phyloP scores from a whole-genome alignment of 2,113 vertebrate genomes.

The Cavia aperea region DNA sequence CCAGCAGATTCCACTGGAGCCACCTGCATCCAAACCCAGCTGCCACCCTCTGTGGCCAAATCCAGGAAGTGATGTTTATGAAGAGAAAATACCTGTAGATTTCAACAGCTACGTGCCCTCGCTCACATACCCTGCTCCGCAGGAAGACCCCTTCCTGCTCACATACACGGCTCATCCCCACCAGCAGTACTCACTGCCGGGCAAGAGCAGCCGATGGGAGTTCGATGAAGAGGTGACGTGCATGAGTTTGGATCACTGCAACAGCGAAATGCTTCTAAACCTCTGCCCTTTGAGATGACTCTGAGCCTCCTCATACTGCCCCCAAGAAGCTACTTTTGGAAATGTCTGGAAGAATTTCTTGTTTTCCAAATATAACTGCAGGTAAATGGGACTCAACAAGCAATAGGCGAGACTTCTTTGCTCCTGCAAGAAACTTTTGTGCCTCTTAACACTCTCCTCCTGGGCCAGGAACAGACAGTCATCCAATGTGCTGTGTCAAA shows the following conservation, averaged over 20 bases:
- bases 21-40: not conserved
- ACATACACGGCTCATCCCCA: not conserved
- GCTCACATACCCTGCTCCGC: not conserved
- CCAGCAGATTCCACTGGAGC: conserved; percentile 42
- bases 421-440: not conserved
- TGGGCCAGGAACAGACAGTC: not conserved
- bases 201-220: conserved; percentile 7
- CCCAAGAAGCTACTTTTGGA: not conserved
- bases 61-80: not conserved
- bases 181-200: not conserved
- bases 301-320: too few species aligned
- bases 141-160: conserved; percentile 50
- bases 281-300: conserved; percentile 63
- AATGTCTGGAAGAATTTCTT: not conserved
- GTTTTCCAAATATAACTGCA: not conserved
- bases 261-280: conserved; percentile 48
- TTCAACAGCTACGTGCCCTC: not conserved
- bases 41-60: conserved; percentile 24
- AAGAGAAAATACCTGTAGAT: conserved; percentile 41
- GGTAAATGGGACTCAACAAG: not conserved
- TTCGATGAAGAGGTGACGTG: not conserved
- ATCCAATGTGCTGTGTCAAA: not conserved
- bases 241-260: conserved; percentile 44
- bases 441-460: not conserved
- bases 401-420: not conserved